Conservation (phyloP, 2,888 invertebrate species). For the Oscheius sp. region DNA sequence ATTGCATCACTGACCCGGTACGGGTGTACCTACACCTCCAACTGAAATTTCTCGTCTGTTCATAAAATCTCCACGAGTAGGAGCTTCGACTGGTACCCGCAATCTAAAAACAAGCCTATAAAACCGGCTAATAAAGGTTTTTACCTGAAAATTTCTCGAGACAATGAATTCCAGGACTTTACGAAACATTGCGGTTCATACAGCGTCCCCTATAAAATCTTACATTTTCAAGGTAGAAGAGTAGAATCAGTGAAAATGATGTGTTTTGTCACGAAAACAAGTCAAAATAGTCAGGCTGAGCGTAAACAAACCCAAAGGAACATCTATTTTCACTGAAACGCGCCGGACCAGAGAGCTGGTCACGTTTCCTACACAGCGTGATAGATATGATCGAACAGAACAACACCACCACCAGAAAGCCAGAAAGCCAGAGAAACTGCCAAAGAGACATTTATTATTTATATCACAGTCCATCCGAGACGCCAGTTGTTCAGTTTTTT, state of each 20-base stretch:
- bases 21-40: conserved; percentile 3
- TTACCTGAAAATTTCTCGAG: conserved; percentile 9
- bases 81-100: conserved; percentile 30
- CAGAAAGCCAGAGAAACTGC: too few relatives aligned
- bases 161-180: conserved; percentile 15
- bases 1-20: conserved; percentile 2
- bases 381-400: neutral
- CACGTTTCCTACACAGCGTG: too few relatives aligned
- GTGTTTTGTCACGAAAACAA: neutral
- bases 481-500: neutral
- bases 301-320: too few relatives aligned
- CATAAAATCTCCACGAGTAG: conserved; percentile 12
- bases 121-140: neutral
- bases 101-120: conserved; percentile 2
- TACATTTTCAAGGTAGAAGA: too few relatives aligned
- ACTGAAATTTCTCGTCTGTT: conserved; percentile 9
- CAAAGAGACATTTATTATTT: too few relatives aligned
- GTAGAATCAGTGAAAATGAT: neutral
- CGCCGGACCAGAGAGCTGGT: too few relatives aligned
- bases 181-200: conserved; percentile 17
- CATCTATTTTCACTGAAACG: too few relatives aligned
- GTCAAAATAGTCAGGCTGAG: too few relatives aligned
- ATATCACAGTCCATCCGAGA: conserved; percentile 16
- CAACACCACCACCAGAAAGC: neutral
- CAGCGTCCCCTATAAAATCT: neutral